Base-by-base conservation (phyloP, 1,140 invertebrate genomes). In the Phymastichus coffea region DNA sequence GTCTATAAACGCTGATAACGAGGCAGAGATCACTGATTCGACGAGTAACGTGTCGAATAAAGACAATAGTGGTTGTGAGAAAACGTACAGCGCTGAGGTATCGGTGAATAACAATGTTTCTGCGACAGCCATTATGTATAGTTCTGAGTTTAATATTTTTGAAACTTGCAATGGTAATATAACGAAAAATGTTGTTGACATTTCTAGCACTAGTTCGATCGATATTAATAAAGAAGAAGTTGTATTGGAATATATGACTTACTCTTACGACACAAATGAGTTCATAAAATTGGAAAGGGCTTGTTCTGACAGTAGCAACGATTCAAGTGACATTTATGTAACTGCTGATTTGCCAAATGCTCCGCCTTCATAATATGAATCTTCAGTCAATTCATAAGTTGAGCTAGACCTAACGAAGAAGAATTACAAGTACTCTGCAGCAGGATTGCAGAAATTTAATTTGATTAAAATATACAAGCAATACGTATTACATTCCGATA, bases 251-350 rank as follows among this genome's bases (percentile, higher is more conserved):
- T 70, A 19, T 33, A 67, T 76, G 70, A 61, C 64, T 0, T 48
- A 57, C 35, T 75, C 73, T 4, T 68, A 69, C 23, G 74, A 78
- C 17, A 76, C 74, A 1, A 66, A 38, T 6, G 76, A 78, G 51
- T 75, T 76, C 57, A 57, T 75, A n/a, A 43, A 46, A 43, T 40
- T 77, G 7, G 76, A 78, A 58, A 28, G 61, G n/a, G 61, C 64
- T 8, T 61, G 52, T n/a, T 35, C 28, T 8, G 37, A 20, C 9
- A 44, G 15, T 10, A 47, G 22, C 14, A 35, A 52, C 4, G 47
- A 51, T 14, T 17, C 46, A 33, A 48, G 25, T 17, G n/a, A 9
- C n/a, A n/a, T n/a, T n/a, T n/a, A n/a, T n/a, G n/a, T n/a, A n/a
- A n/a, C n/a, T n/a, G n/a, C n/a, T n/a, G n/a, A n/a, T n/a, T n/a